Evolutionary conservation across 2,113 vertebrate species (phyloP).

Genomic region (Thomomys bottae): DNA sequence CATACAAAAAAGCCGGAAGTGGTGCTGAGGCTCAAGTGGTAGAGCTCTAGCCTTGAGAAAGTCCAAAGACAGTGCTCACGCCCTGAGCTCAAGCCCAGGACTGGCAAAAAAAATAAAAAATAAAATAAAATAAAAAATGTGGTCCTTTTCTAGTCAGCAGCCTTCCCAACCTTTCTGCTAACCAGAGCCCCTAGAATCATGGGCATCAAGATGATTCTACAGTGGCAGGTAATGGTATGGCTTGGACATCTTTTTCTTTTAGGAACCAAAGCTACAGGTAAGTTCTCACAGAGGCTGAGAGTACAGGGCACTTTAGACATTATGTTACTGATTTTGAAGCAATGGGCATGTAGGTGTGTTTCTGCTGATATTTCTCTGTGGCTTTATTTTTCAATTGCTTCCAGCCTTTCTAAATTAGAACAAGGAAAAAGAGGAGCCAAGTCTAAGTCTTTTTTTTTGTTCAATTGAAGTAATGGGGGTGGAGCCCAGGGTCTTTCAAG

Average conservation of each 20-base stretch:
- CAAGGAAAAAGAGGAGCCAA: neutral
- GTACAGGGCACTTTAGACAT: neutral
- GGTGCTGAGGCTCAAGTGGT: too few relatives aligned
- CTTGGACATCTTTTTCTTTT: neutral
- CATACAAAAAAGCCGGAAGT: too few relatives aligned
- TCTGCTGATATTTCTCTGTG: too few relatives aligned
- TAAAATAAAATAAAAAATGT: too few relatives aligned
- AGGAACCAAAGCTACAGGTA: neutral
- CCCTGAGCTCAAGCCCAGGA: too few relatives aligned
- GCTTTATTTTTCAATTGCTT: neutral
- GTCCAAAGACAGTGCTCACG: too few relatives aligned
- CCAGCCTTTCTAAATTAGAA: slow-evolving; percentile 23
- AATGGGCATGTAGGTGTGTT: neutral
- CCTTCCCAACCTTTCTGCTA: neutral
- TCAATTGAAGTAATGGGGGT: neutral
- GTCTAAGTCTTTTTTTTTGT: too few relatives aligned
- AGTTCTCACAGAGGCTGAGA: neutral
- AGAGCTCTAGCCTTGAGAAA: too few relatives aligned
- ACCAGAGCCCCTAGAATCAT: neutral
- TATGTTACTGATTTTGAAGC: slow-evolving; percentile 33
- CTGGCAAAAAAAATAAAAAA: too few relatives aligned
- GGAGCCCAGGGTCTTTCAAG: neutral
- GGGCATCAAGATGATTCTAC: neutral
- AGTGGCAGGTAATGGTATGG: neutral
- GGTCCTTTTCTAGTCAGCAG: neutral